phyloP scores from a whole-genome alignment of 2,113 vertebrate genomes.

The Neolamprologus modestus region DNA sequence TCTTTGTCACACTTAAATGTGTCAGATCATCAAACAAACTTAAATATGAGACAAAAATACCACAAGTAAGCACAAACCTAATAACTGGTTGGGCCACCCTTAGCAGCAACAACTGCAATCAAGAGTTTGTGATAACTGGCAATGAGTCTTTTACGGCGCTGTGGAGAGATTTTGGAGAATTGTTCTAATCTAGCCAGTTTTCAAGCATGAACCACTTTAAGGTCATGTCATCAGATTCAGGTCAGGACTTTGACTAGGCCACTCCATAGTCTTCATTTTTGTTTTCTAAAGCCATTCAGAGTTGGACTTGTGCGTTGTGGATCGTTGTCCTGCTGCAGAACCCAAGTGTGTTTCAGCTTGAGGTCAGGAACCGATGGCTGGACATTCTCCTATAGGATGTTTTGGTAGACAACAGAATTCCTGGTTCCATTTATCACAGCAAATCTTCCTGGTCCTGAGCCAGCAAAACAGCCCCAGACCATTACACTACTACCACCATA shows the following conservation, averaged over 20 bases:
- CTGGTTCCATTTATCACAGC: neutral
- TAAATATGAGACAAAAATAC: neutral
- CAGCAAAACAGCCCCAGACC: neutral
- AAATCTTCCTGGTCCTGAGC: neutral
- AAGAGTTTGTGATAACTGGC: neutral
- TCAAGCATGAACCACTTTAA: neutral
- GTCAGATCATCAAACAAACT: neutral
- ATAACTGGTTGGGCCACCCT: neutral
- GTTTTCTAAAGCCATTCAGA: neutral
- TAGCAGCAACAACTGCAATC: neutral
- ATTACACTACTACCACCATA: neutral
- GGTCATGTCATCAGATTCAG: neutral
- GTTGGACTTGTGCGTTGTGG: neutral
- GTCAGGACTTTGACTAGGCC: neutral
- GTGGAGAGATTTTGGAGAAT: neutral
- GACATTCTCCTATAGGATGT: neutral
- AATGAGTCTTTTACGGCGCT: fast-evolving
- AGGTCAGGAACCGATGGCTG: neutral
- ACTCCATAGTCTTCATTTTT: neutral
- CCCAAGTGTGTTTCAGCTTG: neutral
- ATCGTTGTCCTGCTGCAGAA: neutral
- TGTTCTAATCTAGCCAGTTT: neutral
- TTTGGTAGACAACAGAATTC: neutral
- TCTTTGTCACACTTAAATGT: neutral
- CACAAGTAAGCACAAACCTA: neutral